These are phyloP conservation scores for Psittacus erithacus DNA, from an alignment of 2,113 vertebrate species.

Conservation along the genomic window DNA sequence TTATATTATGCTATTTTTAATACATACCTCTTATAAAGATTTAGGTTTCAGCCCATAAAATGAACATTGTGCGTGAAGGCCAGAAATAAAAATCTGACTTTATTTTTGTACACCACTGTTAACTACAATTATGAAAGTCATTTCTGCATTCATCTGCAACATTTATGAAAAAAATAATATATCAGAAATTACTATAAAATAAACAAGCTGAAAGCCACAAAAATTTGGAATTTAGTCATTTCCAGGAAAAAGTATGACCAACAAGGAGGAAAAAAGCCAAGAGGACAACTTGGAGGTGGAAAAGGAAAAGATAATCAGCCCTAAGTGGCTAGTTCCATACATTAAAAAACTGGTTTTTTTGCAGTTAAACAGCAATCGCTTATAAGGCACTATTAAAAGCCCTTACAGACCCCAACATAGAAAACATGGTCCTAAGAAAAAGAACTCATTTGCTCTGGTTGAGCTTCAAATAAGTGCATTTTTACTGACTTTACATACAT, in stretches of 20 bases:
- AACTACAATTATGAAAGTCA: neutral
- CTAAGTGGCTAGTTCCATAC: neutral
- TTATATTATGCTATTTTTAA: neutral
- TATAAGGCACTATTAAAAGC: neutral
- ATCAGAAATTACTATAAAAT: neutral
- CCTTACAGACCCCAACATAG: neutral
- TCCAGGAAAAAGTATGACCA: neutral
- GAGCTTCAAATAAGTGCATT: neutral
- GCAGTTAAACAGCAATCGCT: neutral
- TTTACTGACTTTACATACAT: neutral
- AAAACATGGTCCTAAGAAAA: neutral
- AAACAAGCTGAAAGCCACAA: neutral
- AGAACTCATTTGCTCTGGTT: neutral
- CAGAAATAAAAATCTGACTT: neutral
- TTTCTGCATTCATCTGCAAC: neutral
- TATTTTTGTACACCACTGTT: neutral
- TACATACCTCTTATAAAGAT: neutral
- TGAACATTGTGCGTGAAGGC: neutral
- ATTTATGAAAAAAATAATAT: neutral
- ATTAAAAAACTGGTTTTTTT: neutral
- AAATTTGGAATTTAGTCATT: neutral
- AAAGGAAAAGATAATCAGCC: neutral
- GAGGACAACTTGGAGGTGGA: neutral
- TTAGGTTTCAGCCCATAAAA: neutral
- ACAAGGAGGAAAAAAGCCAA: neutral